Evolutionary conservation across 2,888 invertebrate genomes (phyloP), one percentile per base, ranked within the genome.

Genomic region (Choreutis nemorana): DNA sequence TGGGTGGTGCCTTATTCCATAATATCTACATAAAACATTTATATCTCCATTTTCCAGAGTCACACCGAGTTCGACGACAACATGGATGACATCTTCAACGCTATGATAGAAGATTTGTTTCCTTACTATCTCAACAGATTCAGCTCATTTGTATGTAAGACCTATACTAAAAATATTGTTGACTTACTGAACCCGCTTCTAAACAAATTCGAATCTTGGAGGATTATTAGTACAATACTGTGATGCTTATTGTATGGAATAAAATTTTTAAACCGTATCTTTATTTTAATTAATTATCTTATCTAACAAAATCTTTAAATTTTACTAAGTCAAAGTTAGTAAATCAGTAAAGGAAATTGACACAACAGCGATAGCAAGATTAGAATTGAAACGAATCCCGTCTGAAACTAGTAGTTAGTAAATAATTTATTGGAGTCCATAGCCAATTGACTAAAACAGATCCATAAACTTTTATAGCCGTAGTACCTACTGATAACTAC

Each of bases 31-130:
- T n/a, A 16, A 8, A 10, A 23, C 5, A 6, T 5, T n/a, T n/a
- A 23, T n/a, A n/a, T n/a, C n/a, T n/a, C n/a, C n/a, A n/a, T 15
- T 30, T 57, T 58, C 8, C 57, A 68, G 68, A 59, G 63, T 2
- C 33, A 32, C 13, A 56, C 52, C 3, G 46, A 64, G 18, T 59
- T 55, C 21, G 71, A 68, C 33, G 48, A 55, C 6, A 64, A 60
- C 35, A 61, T 68, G 25, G 73, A 72, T 32, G 39, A 39, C 4
- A 46, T 72, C 29, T 37, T 63, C 30, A 68, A 56, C 40, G 39
- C 54, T 1, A 53, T 71, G 31, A 40, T 65, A 2, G 45, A 47
- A 22, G 70, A 73, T 3, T 42, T 65, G 1, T 39, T 63, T 0
- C 52, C 64, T 0, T 43, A 39, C 1, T 60, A 63, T 35, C 40